Conservation (phyloP, 2,797 vertebrate genomes). For the Gouania willdenowi region DNA sequence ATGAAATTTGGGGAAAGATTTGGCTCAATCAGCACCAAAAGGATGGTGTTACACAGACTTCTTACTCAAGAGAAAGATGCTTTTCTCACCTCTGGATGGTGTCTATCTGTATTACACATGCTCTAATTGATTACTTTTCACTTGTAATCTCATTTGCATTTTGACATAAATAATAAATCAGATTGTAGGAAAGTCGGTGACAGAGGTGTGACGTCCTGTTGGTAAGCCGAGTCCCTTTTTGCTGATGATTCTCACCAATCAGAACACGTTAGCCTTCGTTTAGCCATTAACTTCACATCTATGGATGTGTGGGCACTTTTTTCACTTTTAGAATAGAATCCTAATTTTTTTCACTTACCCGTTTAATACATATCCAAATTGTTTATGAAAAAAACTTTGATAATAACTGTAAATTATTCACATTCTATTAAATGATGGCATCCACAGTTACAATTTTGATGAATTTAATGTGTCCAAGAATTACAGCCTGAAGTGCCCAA, state of each 20-base stretch:
- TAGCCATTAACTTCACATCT: background rate
- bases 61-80: background rate
- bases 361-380: no score
- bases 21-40: constrained; percentile 46
- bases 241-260: constrained; percentile 13
- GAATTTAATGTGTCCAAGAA: background rate
- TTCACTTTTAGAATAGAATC: no score
- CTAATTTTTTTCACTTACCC: no score
- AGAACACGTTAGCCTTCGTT: constrained; percentile 28
- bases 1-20: constrained; percentile 52
- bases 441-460: background rate
- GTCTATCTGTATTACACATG: constrained; percentile 19
- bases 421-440: no score
- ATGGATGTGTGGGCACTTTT: no score
- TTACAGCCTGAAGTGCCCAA: background rate
- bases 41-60: constrained; percentile 30
- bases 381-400: no score
- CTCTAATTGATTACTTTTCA: constrained; percentile 10
- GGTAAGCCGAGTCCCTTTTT: constrained; percentile 28
- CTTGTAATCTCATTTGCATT: constrained; percentile 15
- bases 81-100: background rate
- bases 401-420: no score
- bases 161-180: constrained; percentile 19
- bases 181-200: constrained; percentile 24
- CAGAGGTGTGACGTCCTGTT: constrained; percentile 45